Percentiles rank a stretch among this genome's conserved stretches.
Evolutionary conservation across 2,888 invertebrate genomes (phyloP).

Genomic region (Apotomis capreana): DNA sequence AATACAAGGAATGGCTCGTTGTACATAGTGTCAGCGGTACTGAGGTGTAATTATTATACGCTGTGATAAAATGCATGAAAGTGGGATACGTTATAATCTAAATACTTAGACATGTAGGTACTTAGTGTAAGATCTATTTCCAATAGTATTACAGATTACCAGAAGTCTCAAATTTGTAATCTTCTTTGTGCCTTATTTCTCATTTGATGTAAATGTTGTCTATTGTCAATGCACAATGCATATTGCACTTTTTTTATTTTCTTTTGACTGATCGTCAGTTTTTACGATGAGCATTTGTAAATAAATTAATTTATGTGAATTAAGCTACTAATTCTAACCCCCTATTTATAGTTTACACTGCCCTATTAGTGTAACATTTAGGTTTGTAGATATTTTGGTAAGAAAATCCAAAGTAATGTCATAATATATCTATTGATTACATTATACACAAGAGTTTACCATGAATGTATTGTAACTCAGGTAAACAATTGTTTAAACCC

Average conservation of each 20-base stretch:
- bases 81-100: slow-evolving; percentile 36
- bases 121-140: slow-evolving; percentile 22
- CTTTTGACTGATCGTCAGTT: slow-evolving; percentile 23
- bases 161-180: slow-evolving; percentile 26
- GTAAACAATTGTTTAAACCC: slow-evolving; percentile 14
- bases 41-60: slow-evolving; percentile 49
- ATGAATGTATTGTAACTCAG: slow-evolving; percentile 4
- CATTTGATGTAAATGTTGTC: slow-evolving; percentile 2
- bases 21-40: slow-evolving; percentile 19
- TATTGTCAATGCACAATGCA: not conserved
- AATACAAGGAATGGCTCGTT: not conserved
- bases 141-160: slow-evolving; percentile 19
- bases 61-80: slow-evolving; percentile 70
- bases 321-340: slow-evolving; percentile 26
- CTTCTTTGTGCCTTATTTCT: slow-evolving; percentile 32
- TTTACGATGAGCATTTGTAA: slow-evolving; percentile 38
- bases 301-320: slow-evolving; percentile 40
- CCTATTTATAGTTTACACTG: slow-evolving; percentile 37
- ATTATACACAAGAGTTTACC: slow-evolving; percentile 13
- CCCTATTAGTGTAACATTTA: slow-evolving; percentile 13
- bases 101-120: slow-evolving; percentile 27
- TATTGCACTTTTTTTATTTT: slow-evolving; percentile 13
- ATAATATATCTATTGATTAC: slow-evolving; percentile 60
- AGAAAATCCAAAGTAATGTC: slow-evolving; percentile 73
- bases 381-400: slow-evolving; percentile 35